Percentiles rank a stretch among this genome's conserved stretches.
Conservation (phyloP, 2,888 invertebrate genomes). For the Machimus atricapillus region DNA sequence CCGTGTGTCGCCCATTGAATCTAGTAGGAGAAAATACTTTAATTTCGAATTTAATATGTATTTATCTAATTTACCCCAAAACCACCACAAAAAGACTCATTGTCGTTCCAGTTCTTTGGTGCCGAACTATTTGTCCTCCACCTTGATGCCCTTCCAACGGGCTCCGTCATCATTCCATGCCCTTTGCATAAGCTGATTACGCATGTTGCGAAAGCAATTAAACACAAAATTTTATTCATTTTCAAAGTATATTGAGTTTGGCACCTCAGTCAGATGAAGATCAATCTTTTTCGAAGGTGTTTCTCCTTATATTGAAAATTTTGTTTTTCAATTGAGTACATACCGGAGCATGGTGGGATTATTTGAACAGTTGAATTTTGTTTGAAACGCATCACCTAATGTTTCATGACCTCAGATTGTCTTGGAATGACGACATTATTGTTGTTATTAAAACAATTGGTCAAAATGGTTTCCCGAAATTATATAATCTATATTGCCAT, state of each 20-base stretch:
- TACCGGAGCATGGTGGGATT: background rate
- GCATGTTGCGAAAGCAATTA: background rate
- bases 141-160: background rate
- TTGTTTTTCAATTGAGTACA: background rate
- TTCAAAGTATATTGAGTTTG: background rate
- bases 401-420: background rate
- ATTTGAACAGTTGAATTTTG: background rate
- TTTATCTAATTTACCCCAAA: background rate
- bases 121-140: background rate
- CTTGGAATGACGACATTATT: background rate
- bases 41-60: background rate
- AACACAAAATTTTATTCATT: background rate
- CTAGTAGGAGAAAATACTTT: constrained; percentile 50
- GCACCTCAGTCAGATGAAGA: background rate
- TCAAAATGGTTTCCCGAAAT: background rate
- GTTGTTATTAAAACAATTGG: background rate
- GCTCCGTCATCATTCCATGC: constrained; percentile 20
- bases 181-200: background rate
- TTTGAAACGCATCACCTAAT: background rate
- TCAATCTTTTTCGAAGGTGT: background rate
- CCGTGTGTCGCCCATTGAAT: constrained; percentile 57
- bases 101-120: background rate
- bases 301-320: background rate
- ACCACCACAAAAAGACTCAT: constrained; percentile 4
- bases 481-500: background rate